phyloP scores from a whole-genome alignment of 35 echinoderm and acorn worm genomes.

The Lytechinus variegatus region DNA sequence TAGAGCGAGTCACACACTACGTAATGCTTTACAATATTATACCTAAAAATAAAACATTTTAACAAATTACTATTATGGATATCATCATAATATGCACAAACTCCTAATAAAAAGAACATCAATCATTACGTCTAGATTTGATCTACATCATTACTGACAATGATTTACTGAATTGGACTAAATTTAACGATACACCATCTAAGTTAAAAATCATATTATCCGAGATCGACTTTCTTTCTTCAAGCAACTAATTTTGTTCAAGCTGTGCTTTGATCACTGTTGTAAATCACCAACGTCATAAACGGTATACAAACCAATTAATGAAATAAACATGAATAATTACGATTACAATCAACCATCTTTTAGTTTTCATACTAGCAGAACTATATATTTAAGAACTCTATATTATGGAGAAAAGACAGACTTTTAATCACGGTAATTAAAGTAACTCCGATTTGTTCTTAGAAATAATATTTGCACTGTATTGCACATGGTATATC shows the following conservation, averaged over 20 bases:
- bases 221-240: neutral
- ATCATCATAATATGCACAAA: neutral
- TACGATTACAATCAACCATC: neutral
- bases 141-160: neutral
- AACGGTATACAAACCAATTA: too few relatives aligned
- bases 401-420: too few relatives aligned
- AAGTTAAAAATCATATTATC: neutral
- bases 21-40: neutral
- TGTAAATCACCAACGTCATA: neutral
- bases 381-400: neutral
- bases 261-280: neutral
- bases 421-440: too few relatives aligned
- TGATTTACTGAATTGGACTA: neutral
- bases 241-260: neutral
- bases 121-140: neutral
- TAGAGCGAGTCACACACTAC: neutral
- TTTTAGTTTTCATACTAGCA: neutral
- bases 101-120: too few relatives aligned
- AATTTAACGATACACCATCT: neutral
- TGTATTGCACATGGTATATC: neutral
- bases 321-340: neutral
- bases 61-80: neutral
- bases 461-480: neutral
- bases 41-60: neutral
- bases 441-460: too few relatives aligned